A percentile compares a stretch with the other conserved stretches of the same genome.
phyloP scores from a whole-genome alignment of 37 sponge, comb jelly and placozoan genomes.

The Theonella swinhoei region DNA sequence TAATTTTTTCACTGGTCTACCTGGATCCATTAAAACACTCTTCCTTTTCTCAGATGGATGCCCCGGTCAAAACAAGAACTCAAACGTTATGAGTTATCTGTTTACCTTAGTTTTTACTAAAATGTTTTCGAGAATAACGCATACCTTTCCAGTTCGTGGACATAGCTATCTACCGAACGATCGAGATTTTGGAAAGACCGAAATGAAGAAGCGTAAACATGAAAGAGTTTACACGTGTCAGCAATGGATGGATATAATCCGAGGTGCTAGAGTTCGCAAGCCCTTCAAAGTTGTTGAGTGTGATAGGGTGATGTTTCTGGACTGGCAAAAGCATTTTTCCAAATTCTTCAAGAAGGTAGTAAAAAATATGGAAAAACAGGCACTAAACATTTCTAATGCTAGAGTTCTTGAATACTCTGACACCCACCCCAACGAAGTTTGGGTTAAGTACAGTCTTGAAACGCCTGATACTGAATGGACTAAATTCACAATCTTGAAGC shows the following conservation, averaged over 20 bases:
- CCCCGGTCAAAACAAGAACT: constrained; percentile 14
- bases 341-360: neutral
- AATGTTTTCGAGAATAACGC: neutral
- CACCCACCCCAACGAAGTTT: neutral
- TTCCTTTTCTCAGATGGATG: constrained; percentile 11
- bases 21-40: neutral
- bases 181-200: constrained; percentile 13
- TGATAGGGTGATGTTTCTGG: neutral
- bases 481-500: neutral
- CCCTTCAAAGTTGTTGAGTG: neutral
- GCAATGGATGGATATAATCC: neutral
- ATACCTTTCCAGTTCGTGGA: constrained; percentile 8
- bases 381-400: neutral
- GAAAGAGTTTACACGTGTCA: neutral
- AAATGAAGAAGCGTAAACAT: neutral
- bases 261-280: neutral
- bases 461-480: neutral
- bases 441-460: neutral
- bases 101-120: neutral
- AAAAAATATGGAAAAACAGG: no score
- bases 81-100: neutral
- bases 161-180: constrained; percentile 18
- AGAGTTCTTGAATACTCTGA: neutral
- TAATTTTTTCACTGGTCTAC: neutral
- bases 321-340: neutral